Evolutionary conservation across 2,888 invertebrate genomes (phyloP).

Genomic region (Hedychridium roseum): DNA sequence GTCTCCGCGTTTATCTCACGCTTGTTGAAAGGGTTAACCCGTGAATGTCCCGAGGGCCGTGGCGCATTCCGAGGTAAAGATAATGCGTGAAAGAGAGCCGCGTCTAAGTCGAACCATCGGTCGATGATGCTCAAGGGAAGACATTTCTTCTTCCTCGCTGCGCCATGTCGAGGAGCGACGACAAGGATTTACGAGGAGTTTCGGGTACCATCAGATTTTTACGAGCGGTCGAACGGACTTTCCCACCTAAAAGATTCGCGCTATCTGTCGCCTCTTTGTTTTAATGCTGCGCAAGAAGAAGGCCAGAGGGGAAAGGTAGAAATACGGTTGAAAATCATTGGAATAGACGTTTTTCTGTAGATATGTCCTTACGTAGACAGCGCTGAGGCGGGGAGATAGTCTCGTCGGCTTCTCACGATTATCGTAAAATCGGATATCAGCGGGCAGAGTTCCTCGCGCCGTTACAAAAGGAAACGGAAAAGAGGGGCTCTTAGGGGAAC

Average conservation of each 20-base stretch:
- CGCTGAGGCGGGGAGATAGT: too few relatives aligned
- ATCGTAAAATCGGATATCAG: too few relatives aligned
- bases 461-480: too few relatives aligned
- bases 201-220: slow-evolving; percentile 25
- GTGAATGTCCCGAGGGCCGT: slow-evolving; percentile 22
- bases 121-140: slow-evolving; percentile 2
- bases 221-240: slow-evolving; percentile 27
- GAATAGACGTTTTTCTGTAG: too few relatives aligned
- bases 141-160: not conserved
- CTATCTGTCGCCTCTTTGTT: slow-evolving; percentile 17
- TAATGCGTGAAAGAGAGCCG: slow-evolving; percentile 32
- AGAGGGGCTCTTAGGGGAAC: slow-evolving; percentile 1
- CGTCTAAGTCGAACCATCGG: too few relatives aligned
- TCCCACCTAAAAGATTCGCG: slow-evolving; percentile 27
- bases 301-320: too few relatives aligned
- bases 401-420: too few relatives aligned
- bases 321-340: too few relatives aligned
- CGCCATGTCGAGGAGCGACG: slow-evolving; percentile 42
- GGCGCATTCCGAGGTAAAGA: slow-evolving; percentile 49
- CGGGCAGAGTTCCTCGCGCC: too few relatives aligned
- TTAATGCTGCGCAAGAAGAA: not conserved
- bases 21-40: slow-evolving; percentile 52
- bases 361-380: too few relatives aligned
- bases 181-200: slow-evolving; percentile 50
- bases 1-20: slow-evolving; percentile 50